Conservation (phyloP, 2,888 invertebrate genomes). For the Aradus depressus region DNA sequence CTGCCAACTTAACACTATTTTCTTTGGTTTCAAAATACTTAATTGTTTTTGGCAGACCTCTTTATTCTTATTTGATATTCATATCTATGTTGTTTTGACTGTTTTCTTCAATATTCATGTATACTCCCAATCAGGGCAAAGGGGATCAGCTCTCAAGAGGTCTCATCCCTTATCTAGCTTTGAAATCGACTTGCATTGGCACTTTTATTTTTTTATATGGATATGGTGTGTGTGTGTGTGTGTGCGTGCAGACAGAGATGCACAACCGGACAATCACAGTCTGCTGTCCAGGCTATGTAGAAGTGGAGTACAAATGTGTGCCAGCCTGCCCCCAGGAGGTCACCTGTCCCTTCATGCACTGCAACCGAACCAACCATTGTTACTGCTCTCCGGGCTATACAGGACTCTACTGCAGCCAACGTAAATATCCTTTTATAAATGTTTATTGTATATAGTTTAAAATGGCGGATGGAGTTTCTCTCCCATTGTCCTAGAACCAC, state of each 20-base stretch:
- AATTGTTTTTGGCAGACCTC: too few species aligned
- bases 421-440: slow-evolving; percentile 23
- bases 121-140: too few species aligned
- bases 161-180: too few species aligned
- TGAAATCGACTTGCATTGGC: not conserved
- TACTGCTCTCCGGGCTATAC: slow-evolving; percentile 30
- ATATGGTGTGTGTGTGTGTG: not conserved
- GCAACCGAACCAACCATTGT: slow-evolving; percentile 29
- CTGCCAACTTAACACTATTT: too few species aligned
- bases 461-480: too few species aligned
- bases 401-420: slow-evolving; percentile 29
- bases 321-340: slow-evolving; percentile 26
- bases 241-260: slow-evolving; percentile 27
- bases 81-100: not conserved
- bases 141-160: not conserved
- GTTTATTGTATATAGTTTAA: too few species aligned
- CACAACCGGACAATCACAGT: slow-evolving; percentile 29
- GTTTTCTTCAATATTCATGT: not conserved
- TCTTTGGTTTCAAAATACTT: too few species aligned
- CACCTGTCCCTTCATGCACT: slow-evolving; percentile 29
- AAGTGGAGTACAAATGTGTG: slow-evolving; percentile 27
- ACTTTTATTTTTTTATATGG: not conserved
- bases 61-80: too few species aligned
- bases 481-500: too few species aligned
- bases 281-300: slow-evolving; percentile 30